Evolutionary conservation across 2,888 invertebrate genomes (phyloP).

Genomic region (Ryuthela nishihirai): DNA sequence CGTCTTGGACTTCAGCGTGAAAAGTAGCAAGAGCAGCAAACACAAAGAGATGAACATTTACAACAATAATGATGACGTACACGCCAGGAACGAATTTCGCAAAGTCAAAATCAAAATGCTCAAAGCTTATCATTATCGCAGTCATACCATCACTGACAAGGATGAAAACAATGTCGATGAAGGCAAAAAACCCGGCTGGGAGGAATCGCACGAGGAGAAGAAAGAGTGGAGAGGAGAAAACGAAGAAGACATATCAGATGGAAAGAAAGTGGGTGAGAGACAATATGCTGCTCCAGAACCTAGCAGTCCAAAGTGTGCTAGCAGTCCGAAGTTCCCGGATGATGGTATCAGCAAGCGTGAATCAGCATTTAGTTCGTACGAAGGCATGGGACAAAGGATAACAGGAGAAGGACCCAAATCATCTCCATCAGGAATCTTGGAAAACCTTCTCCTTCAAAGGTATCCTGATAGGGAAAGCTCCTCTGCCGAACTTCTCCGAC

Average conservation of each 20-base stretch:
- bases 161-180: constrained; percentile 1
- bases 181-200: too few species aligned
- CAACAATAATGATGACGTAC: constrained; percentile 34
- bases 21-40: constrained; percentile 22
- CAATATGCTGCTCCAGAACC: constrained; percentile 35
- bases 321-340: constrained; percentile 33
- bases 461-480: constrained; percentile 35
- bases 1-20: constrained; percentile 71
- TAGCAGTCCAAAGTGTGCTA: constrained; percentile 38
- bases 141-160: not conserved
- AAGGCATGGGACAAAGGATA: constrained; percentile 6
- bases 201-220: not conserved
- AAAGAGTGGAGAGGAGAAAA: constrained; percentile 8
- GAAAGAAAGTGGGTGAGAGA: constrained; percentile 1
- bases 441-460: constrained; percentile 62
- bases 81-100: constrained; percentile 74
- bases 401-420: constrained; percentile 6
- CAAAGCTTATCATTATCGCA: constrained; percentile 63
- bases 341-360: constrained; percentile 16
- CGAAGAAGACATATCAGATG: constrained; percentile 10
- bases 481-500: constrained; percentile 8
- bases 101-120: constrained; percentile 94
- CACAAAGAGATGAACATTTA: constrained; percentile 4
- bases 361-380: constrained; percentile 33
- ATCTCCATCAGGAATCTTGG: constrained; percentile 60